Evolutionary conservation across 2,797 vertebrate genomes (phyloP).

Genomic region (Hippoglossus hippoglossus): DNA sequence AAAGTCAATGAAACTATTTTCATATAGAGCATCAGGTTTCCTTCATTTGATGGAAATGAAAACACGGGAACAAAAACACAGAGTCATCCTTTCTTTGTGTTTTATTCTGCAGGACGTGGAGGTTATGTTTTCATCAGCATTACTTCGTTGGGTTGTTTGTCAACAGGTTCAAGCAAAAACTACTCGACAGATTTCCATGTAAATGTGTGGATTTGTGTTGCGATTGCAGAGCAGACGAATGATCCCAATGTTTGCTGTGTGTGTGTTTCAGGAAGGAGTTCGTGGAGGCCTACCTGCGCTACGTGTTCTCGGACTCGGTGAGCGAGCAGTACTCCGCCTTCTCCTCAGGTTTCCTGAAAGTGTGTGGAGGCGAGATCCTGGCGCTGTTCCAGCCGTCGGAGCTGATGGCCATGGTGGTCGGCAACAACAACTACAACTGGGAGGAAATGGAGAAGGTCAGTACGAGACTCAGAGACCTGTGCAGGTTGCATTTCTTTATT

Average conservation of each 20-base stretch:
- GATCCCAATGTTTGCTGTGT: conserved; percentile 8
- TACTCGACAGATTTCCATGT: too few species aligned
- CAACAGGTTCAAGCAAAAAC: too few species aligned
- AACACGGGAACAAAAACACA: too few species aligned
- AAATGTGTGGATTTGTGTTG: too few species aligned
- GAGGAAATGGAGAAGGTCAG: conserved; percentile 95
- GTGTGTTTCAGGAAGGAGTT: conserved; percentile 89
- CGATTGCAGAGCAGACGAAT: background rate
- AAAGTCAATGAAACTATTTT: too few species aligned
- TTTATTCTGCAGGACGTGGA: too few species aligned
- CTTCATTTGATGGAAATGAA: too few species aligned
- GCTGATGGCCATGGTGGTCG: conserved; percentile 98
- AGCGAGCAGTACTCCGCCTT: conserved; percentile 93
- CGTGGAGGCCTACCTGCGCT: conserved; percentile 94
- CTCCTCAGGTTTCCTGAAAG: conserved; percentile 95
- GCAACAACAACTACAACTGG: conserved; percentile 98
- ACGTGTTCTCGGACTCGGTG: conserved; percentile 90
- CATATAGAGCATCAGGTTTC: too few species aligned
- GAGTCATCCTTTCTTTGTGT: too few species aligned
- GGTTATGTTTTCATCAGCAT: too few species aligned
- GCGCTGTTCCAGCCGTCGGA: conserved; percentile 97
- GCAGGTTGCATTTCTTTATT: background rate
- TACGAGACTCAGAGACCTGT: background rate
- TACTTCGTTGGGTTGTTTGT: too few species aligned
- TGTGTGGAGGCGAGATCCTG: conserved; percentile 95